Evolutionary conservation across 2,888 invertebrate genomes (phyloP), one percentile per base, ranked within the genome.

Genomic region (Amiota mariae): DNA sequence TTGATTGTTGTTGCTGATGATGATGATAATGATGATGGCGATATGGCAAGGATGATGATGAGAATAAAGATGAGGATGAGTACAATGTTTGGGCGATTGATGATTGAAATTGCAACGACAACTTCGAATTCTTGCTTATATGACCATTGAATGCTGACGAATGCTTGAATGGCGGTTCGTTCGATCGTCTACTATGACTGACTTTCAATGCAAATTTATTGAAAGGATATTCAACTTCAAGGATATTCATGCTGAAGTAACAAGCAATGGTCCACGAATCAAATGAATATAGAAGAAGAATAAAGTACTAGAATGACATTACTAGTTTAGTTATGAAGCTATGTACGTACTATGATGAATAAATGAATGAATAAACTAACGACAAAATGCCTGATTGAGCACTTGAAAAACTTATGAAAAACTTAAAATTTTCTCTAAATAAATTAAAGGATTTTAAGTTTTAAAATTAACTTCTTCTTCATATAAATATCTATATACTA

Each of bases 81-180:
- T 12, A 36, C 36, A 36, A 20, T 48, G 48, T 13, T 15, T 36
- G 48, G 20, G 20, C 66, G 15, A 18, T 68, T 68, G 51, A 54
- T 68, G 67, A 54, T 54, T 68, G 67, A 51, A 68, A 68, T 49
- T 68, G 51, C 67, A 68, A 68, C 24, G 54, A 68, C 36, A 36
- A 36, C 36, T 36, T 36, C 36, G 36, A 36, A 36, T 24, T 1
- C 24, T 24, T 24, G 24, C 24, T 24, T 24, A 24, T 24, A 24
- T 3, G 24, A 24, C 36, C 36, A 36, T 36, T 36, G 36, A 36
- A 36, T 36, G 36, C 36, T 36, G 46, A 15, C 36, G 24, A 12
- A 13, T n/a, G 63, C 36, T 24, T 59, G 66, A 66, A 66, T 66
- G 36, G 46, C 12, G 46, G 11, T 63, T 46, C 15, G 46, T n/a